A percentile compares a stretch with the other conserved stretches of the same genome.
phyloP scores from a whole-genome alignment of 2,113 vertebrate genomes.

The Pristiophorus japonicus region DNA sequence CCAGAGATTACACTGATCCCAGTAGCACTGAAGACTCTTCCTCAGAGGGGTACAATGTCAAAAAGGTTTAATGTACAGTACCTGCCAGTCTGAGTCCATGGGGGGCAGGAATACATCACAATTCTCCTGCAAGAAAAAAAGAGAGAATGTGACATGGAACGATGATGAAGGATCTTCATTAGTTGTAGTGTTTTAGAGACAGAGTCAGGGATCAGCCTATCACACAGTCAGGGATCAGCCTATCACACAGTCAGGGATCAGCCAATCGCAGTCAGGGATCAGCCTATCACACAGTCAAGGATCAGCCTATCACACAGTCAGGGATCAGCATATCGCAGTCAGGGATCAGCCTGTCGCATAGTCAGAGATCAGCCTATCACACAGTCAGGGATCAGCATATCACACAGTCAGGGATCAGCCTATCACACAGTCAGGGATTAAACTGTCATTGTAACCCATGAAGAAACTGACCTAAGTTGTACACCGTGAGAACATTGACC shows the following conservation, averaged over 20 bases:
- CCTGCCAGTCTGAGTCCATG: constrained; percentile 83
- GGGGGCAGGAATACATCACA: constrained; percentile 72
- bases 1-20: neutral
- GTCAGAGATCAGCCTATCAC: too few relatives aligned
- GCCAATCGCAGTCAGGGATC: too few relatives aligned
- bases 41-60: neutral
- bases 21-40: neutral
- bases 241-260: too few relatives aligned
- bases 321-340: too few relatives aligned
- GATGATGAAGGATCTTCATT: neutral
- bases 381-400: neutral
- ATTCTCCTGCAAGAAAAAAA: constrained; percentile 66
- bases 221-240: neutral
- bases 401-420: neutral
- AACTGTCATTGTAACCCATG: too few relatives aligned
- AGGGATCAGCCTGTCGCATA: too few relatives aligned
- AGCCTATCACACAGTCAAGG: too few relatives aligned
- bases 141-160: neutral
- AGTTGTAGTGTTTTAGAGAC: neutral
- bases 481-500: too few relatives aligned
- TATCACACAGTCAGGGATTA: too few relatives aligned
- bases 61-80: constrained; percentile 47
- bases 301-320: too few relatives aligned
- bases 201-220: neutral
- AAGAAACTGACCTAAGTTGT: too few relatives aligned